phyloP scores from a whole-genome alignment of 53 echinoderm and acorn worm species.

The Luidia sarsii region DNA sequence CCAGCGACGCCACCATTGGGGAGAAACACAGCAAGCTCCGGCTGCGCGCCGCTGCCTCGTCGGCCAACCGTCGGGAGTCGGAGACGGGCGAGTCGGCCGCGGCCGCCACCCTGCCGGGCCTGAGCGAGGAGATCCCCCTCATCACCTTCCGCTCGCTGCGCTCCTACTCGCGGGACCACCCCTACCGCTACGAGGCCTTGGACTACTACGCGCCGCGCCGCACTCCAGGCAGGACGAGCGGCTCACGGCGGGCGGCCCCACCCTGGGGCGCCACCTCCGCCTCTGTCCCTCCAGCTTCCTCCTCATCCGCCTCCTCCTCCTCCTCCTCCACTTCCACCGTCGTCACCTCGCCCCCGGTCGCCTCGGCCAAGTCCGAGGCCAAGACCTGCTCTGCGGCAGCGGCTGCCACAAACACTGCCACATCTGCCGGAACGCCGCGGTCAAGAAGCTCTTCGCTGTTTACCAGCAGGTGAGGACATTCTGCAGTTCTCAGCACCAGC shows the following conservation, averaged over 20 bases:
- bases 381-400: conserved; percentile 14
- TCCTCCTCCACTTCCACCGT: conserved; percentile 27
- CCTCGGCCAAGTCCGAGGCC: conserved; percentile 43
- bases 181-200: conserved; percentile 82
- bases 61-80: conserved; percentile 34
- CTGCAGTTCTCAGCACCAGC: too few species aligned
- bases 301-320: conserved; percentile 38
- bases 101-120: conserved; percentile 34
- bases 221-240: conserved; percentile 68
- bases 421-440: conserved; percentile 33
- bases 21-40: conserved; percentile 58
- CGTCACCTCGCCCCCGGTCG: conserved; percentile 32
- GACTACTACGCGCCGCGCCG: conserved; percentile 92
- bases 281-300: conserved; percentile 17
- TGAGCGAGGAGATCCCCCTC: conserved; percentile 46
- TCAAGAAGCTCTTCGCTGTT: conserved; percentile 31
- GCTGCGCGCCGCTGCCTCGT: conserved; percentile 43
- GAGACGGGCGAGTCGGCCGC: conserved; percentile 54
- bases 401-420: not conserved
- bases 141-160: conserved; percentile 73
- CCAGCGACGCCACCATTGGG: conserved; percentile 60
- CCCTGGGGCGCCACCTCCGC: conserved; percentile 63
- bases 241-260: conserved; percentile 62
- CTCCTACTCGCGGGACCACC: conserved; percentile 86
- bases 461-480: conserved; percentile 10